phyloP scores from a whole-genome alignment of 2,888 invertebrate genomes.

The Abrostola triplasia region DNA sequence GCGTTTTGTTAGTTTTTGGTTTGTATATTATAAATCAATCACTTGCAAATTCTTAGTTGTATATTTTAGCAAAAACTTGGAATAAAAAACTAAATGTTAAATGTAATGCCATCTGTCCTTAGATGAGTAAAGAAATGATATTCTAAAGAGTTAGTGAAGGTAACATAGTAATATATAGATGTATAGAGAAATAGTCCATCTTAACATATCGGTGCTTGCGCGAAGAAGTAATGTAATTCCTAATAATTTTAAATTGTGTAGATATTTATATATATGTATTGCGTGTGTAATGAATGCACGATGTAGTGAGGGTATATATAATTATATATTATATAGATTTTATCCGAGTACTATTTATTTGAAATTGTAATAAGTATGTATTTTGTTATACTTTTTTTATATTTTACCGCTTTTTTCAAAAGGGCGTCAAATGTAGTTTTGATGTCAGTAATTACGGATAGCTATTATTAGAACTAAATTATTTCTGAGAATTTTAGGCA shows the following conservation, averaged over 20 bases:
- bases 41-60: constrained; percentile 1
- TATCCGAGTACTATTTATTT: constrained; percentile 45
- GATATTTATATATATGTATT: constrained; percentile 60
- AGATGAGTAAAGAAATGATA: constrained; percentile 76
- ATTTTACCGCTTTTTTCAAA: constrained; percentile 15
- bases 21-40: constrained; percentile 2
- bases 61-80: constrained; percentile 56
- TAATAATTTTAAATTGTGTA: constrained; percentile 73
- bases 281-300: constrained; percentile 62
- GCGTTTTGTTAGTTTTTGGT: background rate
- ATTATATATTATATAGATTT: constrained; percentile 35
- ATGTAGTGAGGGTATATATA: constrained; percentile 66
- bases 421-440: constrained; percentile 17
- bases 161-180: constrained; percentile 61
- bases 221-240: constrained; percentile 75
- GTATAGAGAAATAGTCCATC: constrained; percentile 79
- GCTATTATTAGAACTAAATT: background rate
- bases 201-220: constrained; percentile 87
- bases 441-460: background rate
- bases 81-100: constrained; percentile 55
- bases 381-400: constrained; percentile 43
- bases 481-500: no score
- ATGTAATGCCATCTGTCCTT: constrained; percentile 78
- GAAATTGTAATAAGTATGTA: constrained; percentile 33
- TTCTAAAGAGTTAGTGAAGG: constrained; percentile 76